Evolutionary conservation across 1,140 invertebrate genomes (phyloP), one percentile per base, ranked within the genome.

Genomic region (Mizuhopecten yessoensis): DNA sequence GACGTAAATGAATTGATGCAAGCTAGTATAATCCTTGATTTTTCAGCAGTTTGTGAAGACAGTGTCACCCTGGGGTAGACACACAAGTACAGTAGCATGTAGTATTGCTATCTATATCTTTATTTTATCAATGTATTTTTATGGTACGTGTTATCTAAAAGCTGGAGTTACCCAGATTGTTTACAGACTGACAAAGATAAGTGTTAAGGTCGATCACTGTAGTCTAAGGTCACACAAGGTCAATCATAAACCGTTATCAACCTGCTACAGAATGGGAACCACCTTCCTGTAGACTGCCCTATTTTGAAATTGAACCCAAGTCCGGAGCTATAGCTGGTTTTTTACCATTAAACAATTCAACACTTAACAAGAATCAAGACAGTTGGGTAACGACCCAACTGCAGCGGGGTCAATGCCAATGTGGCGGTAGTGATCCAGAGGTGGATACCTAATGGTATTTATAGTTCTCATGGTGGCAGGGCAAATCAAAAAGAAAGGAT

Each of bases 151-250:
- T 75, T 75, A 75, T 75, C 57, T 75, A 75, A 75, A 75, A 75
- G 17, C 57, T 75, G 5, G 45, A 49, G 45, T 49, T n/a, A n/a
- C 17, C 29, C 57, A 29, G n/a, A 5, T 75, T 75, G n/a, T 29
- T 29, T 75, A 75, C 57, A 0, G n/a, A 75, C 57, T 75, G 57
- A 75, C 57, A 75, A 75, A 75, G 57, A 75, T 75, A 75, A 75
- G 0, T 75, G n/a, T 75, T 75, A 75, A 29, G 57, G 57, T 75
- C 57, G n/a, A 75, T 75, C n/a, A 75, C 57, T 75, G 5, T 75
- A 3, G 1, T 49, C 20, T 49, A 49, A 20, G 9, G 57, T 29
- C 23, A 7, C 0, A 75, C 57, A 75, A 23, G 5, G 57, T 75
- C 57, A 29, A 75, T 75, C 57, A 75, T 75, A 75, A n/a, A 75